Base-by-base conservation (phyloP, 1,140 invertebrate genomes). In the Apis dorsata region DNA sequence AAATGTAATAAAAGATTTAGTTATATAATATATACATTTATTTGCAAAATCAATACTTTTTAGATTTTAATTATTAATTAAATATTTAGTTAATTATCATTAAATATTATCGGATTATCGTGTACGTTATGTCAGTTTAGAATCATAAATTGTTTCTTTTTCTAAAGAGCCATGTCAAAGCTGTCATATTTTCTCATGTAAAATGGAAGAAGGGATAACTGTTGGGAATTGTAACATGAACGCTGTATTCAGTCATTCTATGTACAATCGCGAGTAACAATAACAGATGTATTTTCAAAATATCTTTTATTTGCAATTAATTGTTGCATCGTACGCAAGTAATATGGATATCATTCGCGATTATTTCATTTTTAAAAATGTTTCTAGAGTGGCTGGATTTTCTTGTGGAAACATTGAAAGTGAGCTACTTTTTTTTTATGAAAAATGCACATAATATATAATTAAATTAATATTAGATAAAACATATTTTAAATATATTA, bases 311-410 rank as follows among this genome's bases (percentile, higher is more conserved):
- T 65, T 80, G 7, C 86, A 86, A 71, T 71, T 83, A n/a, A 44
- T 88, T 12, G 21, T 79, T 21, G n/a, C 53, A 1, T 63, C n/a
- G 0, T 71, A 57, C 3, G 81, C 86, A 0, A 66, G 66, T 49
- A 81, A 44, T 19, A 80, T 75, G 0, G 13, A 81, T 13, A 81
- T 90, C 4, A 83, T 90, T 81, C 77, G 76, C 4, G 89, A 89
- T 55, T 90, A 88, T 49, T 90, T 90, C 12, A 1, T 81, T 12
- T 81, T 85, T 17, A 89, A 88, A 49, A 70, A 88, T 2, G 75
- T 87, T 11, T 28, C 68, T 12, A 76, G 70, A 63, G 79, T 89
- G 1, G 85, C 83, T 51, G 85, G 85, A 65, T 79, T 89, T 59
- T 89, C 85, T 4, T 90, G 89, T 28, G 73, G 79, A 17, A 21